Evolutionary conservation across 2,113 vertebrate genomes (phyloP), one percentile per base, ranked within the genome.

Genomic region (Eudyptes chrysolophus): DNA sequence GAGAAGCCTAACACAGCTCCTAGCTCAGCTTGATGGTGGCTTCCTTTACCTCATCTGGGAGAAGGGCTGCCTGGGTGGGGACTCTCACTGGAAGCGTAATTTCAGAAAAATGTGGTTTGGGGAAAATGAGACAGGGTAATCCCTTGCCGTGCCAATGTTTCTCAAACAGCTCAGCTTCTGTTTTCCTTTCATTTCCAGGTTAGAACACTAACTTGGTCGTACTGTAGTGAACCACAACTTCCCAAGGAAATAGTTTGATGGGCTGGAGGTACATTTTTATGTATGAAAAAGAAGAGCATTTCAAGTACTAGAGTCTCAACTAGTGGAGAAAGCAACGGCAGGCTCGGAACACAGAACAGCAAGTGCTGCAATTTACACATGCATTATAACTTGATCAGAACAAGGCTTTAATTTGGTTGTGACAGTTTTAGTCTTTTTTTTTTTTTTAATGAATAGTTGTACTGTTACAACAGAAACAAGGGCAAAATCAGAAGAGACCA

Each of bases 51-150:
- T 86, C 89, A 72, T 95, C 69, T 95, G 92, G 89, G 97, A 97
- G 95, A 87, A 92, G 81, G 65, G 44, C 97, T 75, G 82, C 97
- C 97, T 97, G 98, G 98, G 98, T 98, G 98, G 98, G 97, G 97
- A 97, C 84, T 46, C 18, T 25, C 55, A n/a, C 55, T 46, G 92
- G 88, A 87, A 95, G 85, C 4, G 16, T 94, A 66, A 96, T 65
- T 80, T 44, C 95, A 96, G 95, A 98, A 97, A 94, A 94, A 98
- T 94, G 93, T 24, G 84, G 89, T 89, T 76, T 84, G 92, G 92
- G 76, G 64, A 90, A 92, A 93, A 92, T 20, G 96, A 96, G 66
- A 94, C 76, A 49, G 40, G 89, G 95, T 85, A 94, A 97, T 95
- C 94, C 89, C 95, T 85, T 52, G 77, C 89, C 5, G 1, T 94